Percentiles rank a stretch among this genome's conserved stretches.
phyloP scores from a whole-genome alignment of 1,140 invertebrate genomes.

The Calephelis nemesis region DNA sequence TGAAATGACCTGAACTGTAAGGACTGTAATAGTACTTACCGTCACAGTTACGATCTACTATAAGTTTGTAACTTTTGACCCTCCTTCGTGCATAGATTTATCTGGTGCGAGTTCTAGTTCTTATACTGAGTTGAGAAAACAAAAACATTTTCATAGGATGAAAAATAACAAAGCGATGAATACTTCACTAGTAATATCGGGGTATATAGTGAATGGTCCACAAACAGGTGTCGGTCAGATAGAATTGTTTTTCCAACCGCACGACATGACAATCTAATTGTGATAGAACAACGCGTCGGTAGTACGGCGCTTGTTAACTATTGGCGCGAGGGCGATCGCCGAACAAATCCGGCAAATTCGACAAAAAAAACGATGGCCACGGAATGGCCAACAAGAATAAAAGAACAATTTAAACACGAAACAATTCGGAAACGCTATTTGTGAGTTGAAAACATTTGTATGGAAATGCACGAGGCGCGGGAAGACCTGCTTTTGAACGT shows the following conservation, averaged over 20 bases:
- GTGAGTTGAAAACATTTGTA: slow-evolving; percentile 16
- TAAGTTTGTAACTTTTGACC: too few species aligned
- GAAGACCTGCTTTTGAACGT: not conserved
- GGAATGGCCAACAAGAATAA: slow-evolving; percentile 4
- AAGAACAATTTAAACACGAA: slow-evolving; percentile 7
- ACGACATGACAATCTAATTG: slow-evolving; percentile 9
- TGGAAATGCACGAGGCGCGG: slow-evolving; percentile 3
- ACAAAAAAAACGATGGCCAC: slow-evolving; percentile 7
- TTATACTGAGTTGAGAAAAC: too few species aligned
- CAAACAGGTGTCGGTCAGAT: not conserved
- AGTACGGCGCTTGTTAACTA: not conserved
- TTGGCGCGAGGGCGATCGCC: not conserved
- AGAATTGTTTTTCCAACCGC: not conserved
- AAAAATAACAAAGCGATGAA: too few species aligned
- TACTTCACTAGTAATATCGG: too few species aligned
- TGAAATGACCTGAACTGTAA: too few species aligned
- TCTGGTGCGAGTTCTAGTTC: too few species aligned
- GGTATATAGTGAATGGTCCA: too few species aligned
- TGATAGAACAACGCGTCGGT: slow-evolving; percentile 7
- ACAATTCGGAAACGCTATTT: slow-evolving; percentile 12
- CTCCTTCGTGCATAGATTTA: too few species aligned
- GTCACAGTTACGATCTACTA: too few species aligned
- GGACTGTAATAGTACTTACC: too few species aligned
- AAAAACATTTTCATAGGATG: too few species aligned
- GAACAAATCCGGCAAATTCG: slow-evolving; percentile 9